Evolutionary conservation across 2,113 vertebrate genomes (phyloP).

Genomic region (Varanus komodoensis): DNA sequence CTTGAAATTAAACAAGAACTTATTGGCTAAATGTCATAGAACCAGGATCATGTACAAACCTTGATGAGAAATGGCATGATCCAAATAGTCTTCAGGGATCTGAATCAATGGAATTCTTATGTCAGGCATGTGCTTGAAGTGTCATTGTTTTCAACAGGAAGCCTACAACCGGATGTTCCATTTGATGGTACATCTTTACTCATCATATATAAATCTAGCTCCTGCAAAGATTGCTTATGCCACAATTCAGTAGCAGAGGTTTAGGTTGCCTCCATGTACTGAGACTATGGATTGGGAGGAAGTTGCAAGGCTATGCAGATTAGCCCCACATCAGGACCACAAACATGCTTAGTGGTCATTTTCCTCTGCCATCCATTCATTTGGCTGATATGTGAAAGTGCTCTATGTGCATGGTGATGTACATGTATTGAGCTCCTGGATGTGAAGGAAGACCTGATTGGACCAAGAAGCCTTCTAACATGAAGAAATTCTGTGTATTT

Average conservation of each 20-base stretch:
- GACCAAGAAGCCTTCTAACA: neutral
- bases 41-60: neutral
- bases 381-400: neutral
- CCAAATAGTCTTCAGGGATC: neutral
- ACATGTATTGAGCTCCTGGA: neutral
- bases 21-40: neutral
- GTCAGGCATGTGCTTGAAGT: neutral
- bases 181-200: neutral
- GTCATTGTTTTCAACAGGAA: neutral
- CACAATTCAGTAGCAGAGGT: neutral
- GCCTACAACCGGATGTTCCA: neutral
- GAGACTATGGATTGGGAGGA: neutral
- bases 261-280: neutral
- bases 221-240: neutral
- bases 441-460: neutral
- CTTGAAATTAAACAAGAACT: neutral
- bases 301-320: neutral
- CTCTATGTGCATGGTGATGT: neutral
- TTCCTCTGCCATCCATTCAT: neutral
- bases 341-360: neutral
- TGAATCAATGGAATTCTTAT: neutral
- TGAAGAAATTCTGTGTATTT: neutral
- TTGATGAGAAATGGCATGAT: neutral
- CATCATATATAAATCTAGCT: neutral
- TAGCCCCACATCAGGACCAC: neutral